Percentiles rank a stretch among this genome's conserved stretches.
These are phyloP conservation scores for Spilogale gracilis DNA, from an alignment of 2,113 vertebrate genomes.

Conservation along the genomic window DNA sequence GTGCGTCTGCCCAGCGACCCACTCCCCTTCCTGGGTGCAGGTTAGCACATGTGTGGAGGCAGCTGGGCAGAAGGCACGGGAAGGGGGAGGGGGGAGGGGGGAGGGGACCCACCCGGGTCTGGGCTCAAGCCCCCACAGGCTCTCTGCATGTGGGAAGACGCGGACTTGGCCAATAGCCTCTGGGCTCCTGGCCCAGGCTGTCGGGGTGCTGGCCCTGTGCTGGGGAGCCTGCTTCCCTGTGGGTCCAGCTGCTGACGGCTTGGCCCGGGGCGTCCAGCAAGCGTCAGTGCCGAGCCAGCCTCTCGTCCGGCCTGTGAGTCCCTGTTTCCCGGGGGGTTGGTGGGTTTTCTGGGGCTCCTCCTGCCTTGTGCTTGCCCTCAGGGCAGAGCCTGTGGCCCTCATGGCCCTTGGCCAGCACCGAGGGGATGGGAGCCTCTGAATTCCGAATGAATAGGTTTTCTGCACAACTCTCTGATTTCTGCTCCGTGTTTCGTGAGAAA, in stretches of 20 bases:
- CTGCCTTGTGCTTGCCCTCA: not conserved
- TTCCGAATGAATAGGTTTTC: not conserved
- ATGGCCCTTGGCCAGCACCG: not conserved
- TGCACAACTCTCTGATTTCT: not conserved
- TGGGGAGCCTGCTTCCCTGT: no score
- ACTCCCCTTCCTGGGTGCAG: rapidly evolving
- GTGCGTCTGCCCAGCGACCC: not conserved
- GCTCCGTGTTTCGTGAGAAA: rapidly evolving
- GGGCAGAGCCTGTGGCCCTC: not conserved
- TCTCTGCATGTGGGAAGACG: not conserved
- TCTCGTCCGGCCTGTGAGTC: no score
- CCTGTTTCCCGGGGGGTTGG: not conserved
- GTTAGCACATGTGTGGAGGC: no score
- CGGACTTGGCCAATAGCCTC: no score
- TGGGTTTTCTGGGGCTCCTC: not conserved
- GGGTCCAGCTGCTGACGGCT: not conserved
- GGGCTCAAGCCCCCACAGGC: not conserved
- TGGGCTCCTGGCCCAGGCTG: not conserved
- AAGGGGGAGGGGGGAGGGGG: not conserved
- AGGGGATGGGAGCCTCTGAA: not conserved
- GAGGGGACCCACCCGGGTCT: no score
- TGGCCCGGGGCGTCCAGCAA: rapidly evolving
- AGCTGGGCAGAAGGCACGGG: not conserved
- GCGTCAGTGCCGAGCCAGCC: rapidly evolving
- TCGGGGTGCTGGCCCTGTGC: rapidly evolving